Evolutionary conservation across 64 coral and sea anemone species (phyloP).

Genomic region (Montipora cactus): DNA sequence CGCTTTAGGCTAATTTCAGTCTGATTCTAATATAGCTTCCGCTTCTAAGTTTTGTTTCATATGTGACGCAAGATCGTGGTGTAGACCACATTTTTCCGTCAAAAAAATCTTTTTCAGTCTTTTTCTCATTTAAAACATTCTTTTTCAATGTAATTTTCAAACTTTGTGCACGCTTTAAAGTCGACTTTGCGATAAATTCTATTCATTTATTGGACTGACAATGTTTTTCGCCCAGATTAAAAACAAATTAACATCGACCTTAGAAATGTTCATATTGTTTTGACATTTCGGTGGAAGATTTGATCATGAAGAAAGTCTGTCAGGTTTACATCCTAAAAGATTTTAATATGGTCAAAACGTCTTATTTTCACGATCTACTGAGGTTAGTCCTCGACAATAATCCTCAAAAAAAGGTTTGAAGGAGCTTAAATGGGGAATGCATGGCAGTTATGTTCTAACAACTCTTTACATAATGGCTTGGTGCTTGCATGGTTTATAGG

Average conservation of each 20-base stretch:
- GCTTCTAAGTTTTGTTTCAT: background rate
- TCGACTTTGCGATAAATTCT: background rate
- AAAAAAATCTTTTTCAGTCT: background rate
- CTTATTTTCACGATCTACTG: too few relatives aligned
- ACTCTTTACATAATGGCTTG: too few relatives aligned
- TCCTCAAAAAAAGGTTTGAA: too few relatives aligned
- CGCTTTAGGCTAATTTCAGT: background rate
- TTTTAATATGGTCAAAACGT: too few relatives aligned
- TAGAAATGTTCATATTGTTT: background rate
- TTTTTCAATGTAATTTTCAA: background rate
- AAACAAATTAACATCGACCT: conserved; percentile 19
- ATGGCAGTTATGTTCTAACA: too few relatives aligned
- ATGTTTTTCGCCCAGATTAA: background rate
- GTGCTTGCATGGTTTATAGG: background rate
- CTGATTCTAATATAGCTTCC: background rate
- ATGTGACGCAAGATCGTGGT: too few relatives aligned
- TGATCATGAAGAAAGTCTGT: too few relatives aligned
- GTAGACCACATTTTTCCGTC: background rate
- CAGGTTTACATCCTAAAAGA: too few relatives aligned
- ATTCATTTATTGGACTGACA: background rate
- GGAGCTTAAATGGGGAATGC: too few relatives aligned
- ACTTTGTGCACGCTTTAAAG: background rate
- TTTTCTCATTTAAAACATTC: too few relatives aligned
- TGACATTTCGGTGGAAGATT: background rate
- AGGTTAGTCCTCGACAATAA: too few relatives aligned